These are phyloP conservation scores for Tupaia chinensis DNA, from an alignment of 2,113 vertebrate genomes.

Conservation along the genomic window DNA sequence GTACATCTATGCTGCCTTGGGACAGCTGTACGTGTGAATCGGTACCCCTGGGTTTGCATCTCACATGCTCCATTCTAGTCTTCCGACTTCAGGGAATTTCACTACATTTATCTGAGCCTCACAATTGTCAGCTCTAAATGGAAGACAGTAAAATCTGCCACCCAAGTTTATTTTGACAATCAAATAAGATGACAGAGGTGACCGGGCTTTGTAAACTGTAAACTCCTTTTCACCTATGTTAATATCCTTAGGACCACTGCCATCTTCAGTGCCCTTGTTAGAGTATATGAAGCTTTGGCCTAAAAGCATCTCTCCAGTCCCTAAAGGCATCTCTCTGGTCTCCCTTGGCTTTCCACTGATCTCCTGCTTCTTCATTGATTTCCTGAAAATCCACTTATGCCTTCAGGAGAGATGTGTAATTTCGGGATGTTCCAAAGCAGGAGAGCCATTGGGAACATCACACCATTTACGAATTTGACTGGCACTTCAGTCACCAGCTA, in stretches of 20 bases:
- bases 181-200: neutral
- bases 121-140: neutral
- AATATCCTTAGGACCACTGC: too few relatives aligned
- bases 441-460: neutral
- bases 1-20: too few relatives aligned
- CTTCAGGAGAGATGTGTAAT: neutral
- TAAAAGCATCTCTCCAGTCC: neutral
- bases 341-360: fast-evolving
- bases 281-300: fast-evolving
- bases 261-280: neutral
- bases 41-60: neutral
- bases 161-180: neutral
- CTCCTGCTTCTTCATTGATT: fast-evolving
- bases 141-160: too few relatives aligned
- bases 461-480: neutral
- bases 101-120: neutral
- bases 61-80: fast-evolving
- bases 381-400: neutral
- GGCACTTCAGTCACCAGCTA: neutral
- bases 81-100: too few relatives aligned
- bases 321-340: neutral
- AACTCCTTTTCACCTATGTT: neutral
- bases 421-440: neutral
- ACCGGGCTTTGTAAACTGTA: neutral
- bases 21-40: fast-evolving